phyloP scores from a whole-genome alignment of 2,113 vertebrate species.

The Callocephalon fimbriatum region DNA sequence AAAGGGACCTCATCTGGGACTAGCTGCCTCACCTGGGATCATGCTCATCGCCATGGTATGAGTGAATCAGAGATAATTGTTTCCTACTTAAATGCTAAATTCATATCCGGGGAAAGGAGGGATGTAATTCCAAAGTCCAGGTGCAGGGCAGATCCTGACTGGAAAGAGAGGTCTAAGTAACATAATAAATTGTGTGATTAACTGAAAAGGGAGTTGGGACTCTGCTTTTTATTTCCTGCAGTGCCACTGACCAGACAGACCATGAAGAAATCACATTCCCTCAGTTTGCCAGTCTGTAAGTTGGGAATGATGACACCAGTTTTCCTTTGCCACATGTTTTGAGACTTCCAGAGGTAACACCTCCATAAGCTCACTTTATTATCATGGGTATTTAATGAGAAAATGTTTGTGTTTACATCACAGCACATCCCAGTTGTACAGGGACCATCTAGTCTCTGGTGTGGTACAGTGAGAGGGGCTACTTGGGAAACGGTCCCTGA shows the following conservation, averaged over 20 bases:
- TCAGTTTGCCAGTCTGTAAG: not conserved
- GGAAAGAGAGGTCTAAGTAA: not conserved
- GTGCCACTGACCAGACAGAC: not conserved
- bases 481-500: not conserved
- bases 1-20: not conserved
- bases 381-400: accelerated
- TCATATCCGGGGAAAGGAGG: not conserved
- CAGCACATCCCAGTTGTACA: accelerated
- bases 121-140: not conserved
- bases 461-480: not conserved
- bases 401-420: not conserved
- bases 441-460: not conserved
- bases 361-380: not conserved
- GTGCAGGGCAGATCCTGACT: not conserved
- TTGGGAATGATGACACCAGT: not conserved
- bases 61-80: not conserved
- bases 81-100: not conserved
- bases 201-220: not conserved
- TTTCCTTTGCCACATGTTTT: not conserved
- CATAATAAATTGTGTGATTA: not conserved
- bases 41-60: not conserved
- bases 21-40: not conserved
- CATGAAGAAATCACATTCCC: not conserved
- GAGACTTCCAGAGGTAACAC: not conserved
- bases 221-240: not conserved